Percentiles rank a stretch among this genome's conserved stretches.
Conservation (phyloP, 2,888 invertebrate genomes). For the Ommatoiulus sabulosus region DNA sequence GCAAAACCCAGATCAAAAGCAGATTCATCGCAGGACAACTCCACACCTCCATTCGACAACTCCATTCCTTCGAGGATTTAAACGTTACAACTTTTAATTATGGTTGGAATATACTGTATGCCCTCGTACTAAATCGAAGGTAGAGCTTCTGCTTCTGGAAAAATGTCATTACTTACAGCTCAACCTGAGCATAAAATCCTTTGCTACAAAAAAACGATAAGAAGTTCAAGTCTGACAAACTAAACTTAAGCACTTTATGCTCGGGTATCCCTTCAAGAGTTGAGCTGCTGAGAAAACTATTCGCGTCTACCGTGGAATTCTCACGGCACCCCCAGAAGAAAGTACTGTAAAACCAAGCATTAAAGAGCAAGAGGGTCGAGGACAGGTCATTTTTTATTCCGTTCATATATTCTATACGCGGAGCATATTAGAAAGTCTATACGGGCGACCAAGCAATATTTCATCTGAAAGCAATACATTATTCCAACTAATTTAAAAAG, state of each 20-base stretch:
- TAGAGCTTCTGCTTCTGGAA: too few species aligned
- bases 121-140: too few species aligned
- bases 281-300: not conserved
- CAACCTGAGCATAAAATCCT: not conserved
- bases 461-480: constrained; percentile 47
- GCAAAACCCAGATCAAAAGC: too few species aligned
- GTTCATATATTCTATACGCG: not conserved
- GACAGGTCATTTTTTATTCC: constrained; percentile 13
- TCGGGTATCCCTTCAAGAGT: not conserved
- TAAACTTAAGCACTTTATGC: not conserved
- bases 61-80: too few species aligned
- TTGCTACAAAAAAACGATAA: not conserved
- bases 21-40: too few species aligned
- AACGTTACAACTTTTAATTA: too few species aligned
- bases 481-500: constrained; percentile 36
- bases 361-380: not conserved
- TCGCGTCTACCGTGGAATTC: not conserved
- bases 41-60: too few species aligned
- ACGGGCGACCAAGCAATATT: not conserved
- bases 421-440: constrained; percentile 43
- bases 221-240: not conserved
- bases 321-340: not conserved
- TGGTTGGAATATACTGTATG: too few species aligned
- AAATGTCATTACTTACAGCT: not conserved
- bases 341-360: not conserved